Percentiles rank a stretch among this genome's conserved stretches.
Evolutionary conservation across 2,113 vertebrate species (phyloP).

Genomic region (Sebastes fasciatus): DNA sequence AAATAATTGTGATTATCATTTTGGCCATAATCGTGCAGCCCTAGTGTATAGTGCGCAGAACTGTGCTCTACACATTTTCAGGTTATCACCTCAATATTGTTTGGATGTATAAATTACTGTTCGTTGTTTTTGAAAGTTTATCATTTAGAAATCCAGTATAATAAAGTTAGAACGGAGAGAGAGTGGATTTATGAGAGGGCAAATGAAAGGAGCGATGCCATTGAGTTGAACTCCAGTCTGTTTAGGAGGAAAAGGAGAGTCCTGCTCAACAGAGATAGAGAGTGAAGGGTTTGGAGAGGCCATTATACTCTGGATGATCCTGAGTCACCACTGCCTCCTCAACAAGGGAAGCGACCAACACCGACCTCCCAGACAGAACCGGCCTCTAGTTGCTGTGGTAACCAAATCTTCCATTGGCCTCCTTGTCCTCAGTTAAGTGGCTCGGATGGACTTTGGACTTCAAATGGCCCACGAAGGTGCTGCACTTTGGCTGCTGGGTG

Average conservation of each 20-base stretch:
- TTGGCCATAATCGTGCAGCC: no score
- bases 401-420: constrained; percentile 57
- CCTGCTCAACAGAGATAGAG: neutral
- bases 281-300: constrained; percentile 25
- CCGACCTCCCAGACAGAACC: constrained; percentile 49
- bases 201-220: neutral
- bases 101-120: neutral
- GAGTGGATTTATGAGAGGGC: neutral
- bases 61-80: neutral
- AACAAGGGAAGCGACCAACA: constrained; percentile 40
- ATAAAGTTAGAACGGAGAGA: neutral
- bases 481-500: constrained; percentile 23
- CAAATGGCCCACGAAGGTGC: constrained; percentile 39
- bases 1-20: no score
- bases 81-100: neutral
- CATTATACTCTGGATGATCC: constrained; percentile 19
- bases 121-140: neutral
- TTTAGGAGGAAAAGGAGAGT: constrained; percentile 5
- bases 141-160: neutral
- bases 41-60: neutral
- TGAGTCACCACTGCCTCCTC: constrained; percentile 36
- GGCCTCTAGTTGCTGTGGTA: constrained; percentile 62
- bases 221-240: neutral
- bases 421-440: constrained; percentile 57
- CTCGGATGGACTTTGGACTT: constrained; percentile 51